These are phyloP conservation scores for Campylomormyrus numenius DNA, from an alignment of 2,113 vertebrate genomes.

Conservation along the genomic window DNA sequence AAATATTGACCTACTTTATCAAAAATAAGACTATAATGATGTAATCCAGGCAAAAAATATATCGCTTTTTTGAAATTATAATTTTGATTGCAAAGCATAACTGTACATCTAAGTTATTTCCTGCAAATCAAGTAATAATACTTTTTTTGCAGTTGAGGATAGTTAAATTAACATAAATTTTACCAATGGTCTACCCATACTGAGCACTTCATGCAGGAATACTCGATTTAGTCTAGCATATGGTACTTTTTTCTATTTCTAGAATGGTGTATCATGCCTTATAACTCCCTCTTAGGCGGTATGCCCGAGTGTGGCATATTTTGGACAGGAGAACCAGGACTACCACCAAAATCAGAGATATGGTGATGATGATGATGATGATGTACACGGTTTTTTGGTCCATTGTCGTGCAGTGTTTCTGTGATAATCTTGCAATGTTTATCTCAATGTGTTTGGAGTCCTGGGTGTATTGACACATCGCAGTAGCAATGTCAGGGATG, in stretches of 20 bases:
- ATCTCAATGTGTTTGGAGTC: conserved; percentile 60
- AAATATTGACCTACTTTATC: neutral
- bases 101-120: neutral
- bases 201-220: neutral
- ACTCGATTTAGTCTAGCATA: neutral
- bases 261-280: conserved; percentile 36
- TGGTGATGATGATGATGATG: conserved; percentile 58
- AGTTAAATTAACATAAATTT: neutral
- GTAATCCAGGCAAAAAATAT: neutral
- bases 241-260: neutral
- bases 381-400: conserved; percentile 56
- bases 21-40: neutral
- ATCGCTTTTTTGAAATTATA: neutral
- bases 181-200: neutral
- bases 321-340: conserved; percentile 46
- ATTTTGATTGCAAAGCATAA: neutral
- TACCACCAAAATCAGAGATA: conserved; percentile 43
- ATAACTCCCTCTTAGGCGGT: conserved; percentile 43
- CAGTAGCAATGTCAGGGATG: conserved; percentile 62
- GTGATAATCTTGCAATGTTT: conserved; percentile 56
- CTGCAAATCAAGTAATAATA: neutral
- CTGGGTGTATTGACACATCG: conserved; percentile 62
- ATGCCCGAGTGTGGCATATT: conserved; percentile 40
- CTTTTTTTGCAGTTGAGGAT: neutral
- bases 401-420: conserved; percentile 68